Percentiles rank a stretch among this genome's conserved stretches.
Evolutionary conservation across 2,113 vertebrate species (phyloP).

Genomic region (Cyanoderma ruficeps): DNA sequence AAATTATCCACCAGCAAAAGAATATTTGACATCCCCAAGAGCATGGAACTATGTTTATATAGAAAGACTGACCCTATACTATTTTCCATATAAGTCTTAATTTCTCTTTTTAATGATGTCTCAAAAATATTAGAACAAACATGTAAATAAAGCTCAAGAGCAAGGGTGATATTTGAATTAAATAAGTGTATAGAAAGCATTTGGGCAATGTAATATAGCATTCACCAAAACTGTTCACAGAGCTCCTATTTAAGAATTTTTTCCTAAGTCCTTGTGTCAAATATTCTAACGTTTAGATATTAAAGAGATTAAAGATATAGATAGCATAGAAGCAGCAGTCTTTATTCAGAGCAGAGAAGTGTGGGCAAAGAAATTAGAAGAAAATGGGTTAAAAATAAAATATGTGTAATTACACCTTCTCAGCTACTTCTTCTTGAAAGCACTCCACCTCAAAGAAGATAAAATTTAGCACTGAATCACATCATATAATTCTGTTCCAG

Average conservation of each 20-base stretch:
- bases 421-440: background rate
- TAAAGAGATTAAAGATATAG: background rate
- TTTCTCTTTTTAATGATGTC: background rate
- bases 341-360: background rate
- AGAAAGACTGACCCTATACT: background rate
- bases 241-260: background rate
- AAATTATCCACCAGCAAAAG: background rate
- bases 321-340: background rate
- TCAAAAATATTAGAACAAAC: background rate
- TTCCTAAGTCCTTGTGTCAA: background rate
- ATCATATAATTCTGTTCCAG: background rate
- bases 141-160: background rate
- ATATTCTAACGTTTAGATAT: background rate
- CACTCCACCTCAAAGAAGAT: background rate
- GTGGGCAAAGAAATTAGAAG: background rate
- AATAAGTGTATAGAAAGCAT: background rate
- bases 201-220: background rate
- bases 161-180: background rate
- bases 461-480: slow-evolving; percentile 43
- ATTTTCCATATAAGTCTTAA: background rate
- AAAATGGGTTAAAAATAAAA: slow-evolving; percentile 30
- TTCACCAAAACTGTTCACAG: background rate
- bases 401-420: background rate
- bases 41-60: background rate
- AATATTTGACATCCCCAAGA: background rate